Evolutionary conservation across 2,888 invertebrate species (phyloP), one percentile per base, ranked within the genome.

Genomic region (Caenorhabditis drosophilae): DNA sequence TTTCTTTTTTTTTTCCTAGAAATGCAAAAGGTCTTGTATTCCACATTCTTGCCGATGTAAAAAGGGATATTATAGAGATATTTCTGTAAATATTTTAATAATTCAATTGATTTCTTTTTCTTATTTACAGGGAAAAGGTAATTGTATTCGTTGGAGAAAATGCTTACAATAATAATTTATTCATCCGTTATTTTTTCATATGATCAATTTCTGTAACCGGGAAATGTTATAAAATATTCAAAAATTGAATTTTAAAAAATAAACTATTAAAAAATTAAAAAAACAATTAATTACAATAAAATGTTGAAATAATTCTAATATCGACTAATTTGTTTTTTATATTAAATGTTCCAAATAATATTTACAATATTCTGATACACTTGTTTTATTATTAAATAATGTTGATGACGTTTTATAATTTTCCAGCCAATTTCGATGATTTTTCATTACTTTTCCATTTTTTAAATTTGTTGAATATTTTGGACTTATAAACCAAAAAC

Each of bases 11-110:
- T n/a, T n/a, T n/a, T n/a, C n/a, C n/a, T 44, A 60, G 54, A 38
- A 44, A 1, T 62, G 62, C 40, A n/a, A 42, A 26, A 36, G 15
- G 0, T 47, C 51, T 16, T 62, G 62, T 40, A 52, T 62, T 22
- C 56, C 56, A 4, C 35, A 56, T 27, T 11, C 36, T 23, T 62
- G 62, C 31, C 40, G 40, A 15, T 62, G 62, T 35, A 47, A 44
- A 4, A 9, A 6, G 0, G 56, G 56, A 22, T 44, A 22, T 16
- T 56, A 26, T 41, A 47, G 62, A 16, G 62, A 62, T 31, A 62
- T 55, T 34, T 48, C 15, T 18, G 36, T 36, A 46, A 44, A n/a
- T 2, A 23, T 15, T 23, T 34, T 12, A 6, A 20, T 25, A 16
- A 25, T 27, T 11, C 6, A 4, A 3, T 16, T 6, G n/a, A 7